Conservation (phyloP, 1,140 invertebrate species). For the Psilanteris sp. region DNA sequence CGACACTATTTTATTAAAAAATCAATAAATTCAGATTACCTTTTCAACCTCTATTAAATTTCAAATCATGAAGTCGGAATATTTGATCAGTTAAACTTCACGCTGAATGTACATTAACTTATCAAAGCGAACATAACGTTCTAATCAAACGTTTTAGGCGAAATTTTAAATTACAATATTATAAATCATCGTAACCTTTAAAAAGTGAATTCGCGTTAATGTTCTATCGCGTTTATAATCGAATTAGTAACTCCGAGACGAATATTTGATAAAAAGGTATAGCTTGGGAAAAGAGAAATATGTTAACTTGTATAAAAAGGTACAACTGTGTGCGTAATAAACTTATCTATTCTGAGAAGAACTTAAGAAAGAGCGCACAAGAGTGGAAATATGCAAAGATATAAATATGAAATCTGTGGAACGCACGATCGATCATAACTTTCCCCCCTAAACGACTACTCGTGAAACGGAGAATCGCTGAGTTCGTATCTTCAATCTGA, state of each 20-base stretch:
- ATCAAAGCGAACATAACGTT: constrained; percentile 15
- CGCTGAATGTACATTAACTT: constrained; percentile 16
- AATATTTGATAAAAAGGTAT: background rate
- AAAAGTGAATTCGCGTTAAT: too few relatives aligned
- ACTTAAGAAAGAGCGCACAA: constrained; percentile 49
- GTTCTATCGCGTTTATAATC: too few relatives aligned
- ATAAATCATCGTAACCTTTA: too few relatives aligned
- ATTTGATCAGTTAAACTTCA: constrained; percentile 1
- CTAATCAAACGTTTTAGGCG: constrained; percentile 24
- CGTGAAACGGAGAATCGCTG: constrained; percentile 66
- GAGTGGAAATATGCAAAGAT: constrained; percentile 62
- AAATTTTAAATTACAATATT: background rate
- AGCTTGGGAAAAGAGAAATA: constrained; percentile 16
- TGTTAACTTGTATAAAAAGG: constrained; percentile 17
- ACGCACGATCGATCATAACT: constrained; percentile 66
- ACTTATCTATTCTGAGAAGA: constrained; percentile 51
- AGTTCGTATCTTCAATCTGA: constrained; percentile 66
- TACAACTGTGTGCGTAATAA: constrained; percentile 37
- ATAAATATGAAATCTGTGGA: constrained; percentile 60
- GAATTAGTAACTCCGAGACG: constrained; percentile 16
- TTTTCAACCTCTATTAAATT: constrained; percentile 7
- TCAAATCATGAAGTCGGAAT: constrained; percentile 13
- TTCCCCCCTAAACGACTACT: constrained; percentile 56
- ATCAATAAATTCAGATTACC: constrained; percentile 22
- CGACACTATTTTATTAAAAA: constrained; percentile 17